Evolutionary conservation across 2,113 vertebrate species (phyloP).

Genomic region (Cyrtonyx montezumae): DNA sequence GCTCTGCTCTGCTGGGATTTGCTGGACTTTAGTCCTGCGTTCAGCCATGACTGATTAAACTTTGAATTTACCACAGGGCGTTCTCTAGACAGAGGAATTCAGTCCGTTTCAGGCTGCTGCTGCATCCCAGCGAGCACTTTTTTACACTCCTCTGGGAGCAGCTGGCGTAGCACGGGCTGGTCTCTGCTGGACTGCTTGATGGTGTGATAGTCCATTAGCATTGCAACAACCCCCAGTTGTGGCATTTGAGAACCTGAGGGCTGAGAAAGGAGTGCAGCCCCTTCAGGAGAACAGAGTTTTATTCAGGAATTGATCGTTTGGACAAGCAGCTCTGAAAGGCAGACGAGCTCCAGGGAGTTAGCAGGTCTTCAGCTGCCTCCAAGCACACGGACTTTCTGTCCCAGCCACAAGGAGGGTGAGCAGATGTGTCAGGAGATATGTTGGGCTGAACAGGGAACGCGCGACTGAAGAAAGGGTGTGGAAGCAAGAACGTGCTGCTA

Average conservation of each 20-base stretch:
- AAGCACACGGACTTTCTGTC: background rate
- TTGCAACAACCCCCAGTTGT: background rate
- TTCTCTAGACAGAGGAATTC: background rate
- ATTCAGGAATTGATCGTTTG: background rate
- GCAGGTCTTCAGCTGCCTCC: background rate
- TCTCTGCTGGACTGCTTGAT: background rate
- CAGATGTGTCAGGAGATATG: background rate
- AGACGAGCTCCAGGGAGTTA: background rate
- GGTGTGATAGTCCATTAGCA: background rate
- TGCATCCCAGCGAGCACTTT: fast-evolving
- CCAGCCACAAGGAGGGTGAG: background rate
- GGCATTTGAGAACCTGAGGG: background rate
- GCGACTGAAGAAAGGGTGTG: background rate
- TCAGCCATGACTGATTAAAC: too few species aligned
- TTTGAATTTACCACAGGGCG: fast-evolving
- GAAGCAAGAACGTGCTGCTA: background rate
- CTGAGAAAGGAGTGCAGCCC: background rate
- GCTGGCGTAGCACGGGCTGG: background rate
- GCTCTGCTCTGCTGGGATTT: background rate
- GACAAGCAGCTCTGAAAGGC: background rate
- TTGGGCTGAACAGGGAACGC: background rate
- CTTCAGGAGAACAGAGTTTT: background rate
- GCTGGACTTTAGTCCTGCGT: background rate
- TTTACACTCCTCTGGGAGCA: background rate
- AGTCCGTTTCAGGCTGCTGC: background rate